Conservation (phyloP, 2,797 vertebrate species). For the Takifugu rubripes region DNA sequence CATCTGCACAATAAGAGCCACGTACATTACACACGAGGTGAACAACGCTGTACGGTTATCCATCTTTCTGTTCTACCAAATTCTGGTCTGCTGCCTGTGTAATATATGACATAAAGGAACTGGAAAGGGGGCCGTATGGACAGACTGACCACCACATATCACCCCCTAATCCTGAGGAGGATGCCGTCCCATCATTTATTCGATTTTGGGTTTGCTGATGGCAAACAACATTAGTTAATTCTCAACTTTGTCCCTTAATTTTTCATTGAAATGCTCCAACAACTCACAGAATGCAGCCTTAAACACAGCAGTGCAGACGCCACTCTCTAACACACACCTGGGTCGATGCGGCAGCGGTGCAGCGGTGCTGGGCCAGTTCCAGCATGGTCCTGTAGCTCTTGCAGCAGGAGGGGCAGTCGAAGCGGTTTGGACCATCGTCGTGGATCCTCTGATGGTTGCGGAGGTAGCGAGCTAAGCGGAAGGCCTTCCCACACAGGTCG, state of each 20-base stretch:
- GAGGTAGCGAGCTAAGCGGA: conserved; percentile 69
- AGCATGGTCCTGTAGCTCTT: conserved; percentile 75
- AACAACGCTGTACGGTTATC: too few relatives aligned
- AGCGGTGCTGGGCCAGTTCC: conserved; percentile 73
- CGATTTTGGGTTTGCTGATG: too few relatives aligned
- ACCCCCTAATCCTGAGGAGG: too few relatives aligned
- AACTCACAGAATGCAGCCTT: background rate
- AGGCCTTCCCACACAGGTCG: conserved; percentile 71
- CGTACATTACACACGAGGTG: too few relatives aligned
- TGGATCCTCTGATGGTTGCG: conserved; percentile 76
- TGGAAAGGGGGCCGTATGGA: too few relatives aligned
- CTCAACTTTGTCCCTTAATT: background rate
- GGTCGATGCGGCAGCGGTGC: conserved; percentile 40
- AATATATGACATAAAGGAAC: too few relatives aligned
- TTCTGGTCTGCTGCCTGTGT: too few relatives aligned
- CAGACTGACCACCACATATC: too few relatives aligned
- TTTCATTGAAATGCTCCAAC: background rate
- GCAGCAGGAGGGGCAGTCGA: conserved; percentile 73
- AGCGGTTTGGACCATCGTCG: conserved; percentile 71
- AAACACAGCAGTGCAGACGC: background rate
- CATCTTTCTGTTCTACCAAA: too few relatives aligned
- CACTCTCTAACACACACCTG: conserved; percentile 44
- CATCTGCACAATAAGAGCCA: too few relatives aligned
- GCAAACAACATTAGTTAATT: too few relatives aligned
- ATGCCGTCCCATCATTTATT: too few relatives aligned